These are phyloP conservation scores for Rhyacophila evoluta DNA, from an alignment of 2,888 invertebrate genomes.

Conservation along the genomic window DNA sequence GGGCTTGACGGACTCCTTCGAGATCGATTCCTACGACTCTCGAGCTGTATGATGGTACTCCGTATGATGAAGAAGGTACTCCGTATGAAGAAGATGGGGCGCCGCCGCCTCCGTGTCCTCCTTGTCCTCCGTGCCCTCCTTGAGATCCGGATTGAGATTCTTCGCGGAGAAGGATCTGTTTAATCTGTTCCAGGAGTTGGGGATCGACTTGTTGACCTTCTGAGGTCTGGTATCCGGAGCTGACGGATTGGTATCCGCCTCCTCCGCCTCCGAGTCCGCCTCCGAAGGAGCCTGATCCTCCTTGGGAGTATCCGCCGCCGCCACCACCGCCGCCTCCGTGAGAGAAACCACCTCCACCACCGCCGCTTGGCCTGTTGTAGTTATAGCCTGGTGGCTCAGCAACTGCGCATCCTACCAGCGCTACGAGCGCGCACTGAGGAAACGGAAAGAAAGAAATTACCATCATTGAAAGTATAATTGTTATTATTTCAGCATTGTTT, in stretches of 20 bases:
- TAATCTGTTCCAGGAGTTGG: constrained; percentile 84
- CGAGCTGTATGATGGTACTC: constrained; percentile 68
- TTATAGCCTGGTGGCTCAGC: constrained; percentile 84
- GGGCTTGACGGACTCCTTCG: constrained; percentile 87
- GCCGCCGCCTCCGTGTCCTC: constrained; percentile 63
- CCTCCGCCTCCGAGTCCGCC: constrained; percentile 70
- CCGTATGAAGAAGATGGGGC: constrained; percentile 74
- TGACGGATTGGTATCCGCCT: constrained; percentile 80
- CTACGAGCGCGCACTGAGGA: constrained; percentile 85
- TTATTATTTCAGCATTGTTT: background rate
- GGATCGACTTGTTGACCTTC: constrained; percentile 87
- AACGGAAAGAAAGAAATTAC: constrained; percentile 25
- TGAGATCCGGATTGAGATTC: constrained; percentile 75
- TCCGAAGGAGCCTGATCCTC: constrained; percentile 58
- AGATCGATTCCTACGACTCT: constrained; percentile 87
- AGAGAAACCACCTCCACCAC: constrained; percentile 59
- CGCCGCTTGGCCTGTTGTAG: constrained; percentile 77
- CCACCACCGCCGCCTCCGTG: constrained; percentile 61
- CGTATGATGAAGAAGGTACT: constrained; percentile 77
- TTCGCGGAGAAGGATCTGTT: constrained; percentile 86
- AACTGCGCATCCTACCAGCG: constrained; percentile 79
- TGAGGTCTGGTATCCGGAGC: constrained; percentile 82
- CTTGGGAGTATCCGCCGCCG: constrained; percentile 71
- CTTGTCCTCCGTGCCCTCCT: constrained; percentile 63
- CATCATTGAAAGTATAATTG: background rate